Evolutionary conservation across 2,113 vertebrate genomes (phyloP).

Genomic region (Plecturocebus donacophilus): DNA sequence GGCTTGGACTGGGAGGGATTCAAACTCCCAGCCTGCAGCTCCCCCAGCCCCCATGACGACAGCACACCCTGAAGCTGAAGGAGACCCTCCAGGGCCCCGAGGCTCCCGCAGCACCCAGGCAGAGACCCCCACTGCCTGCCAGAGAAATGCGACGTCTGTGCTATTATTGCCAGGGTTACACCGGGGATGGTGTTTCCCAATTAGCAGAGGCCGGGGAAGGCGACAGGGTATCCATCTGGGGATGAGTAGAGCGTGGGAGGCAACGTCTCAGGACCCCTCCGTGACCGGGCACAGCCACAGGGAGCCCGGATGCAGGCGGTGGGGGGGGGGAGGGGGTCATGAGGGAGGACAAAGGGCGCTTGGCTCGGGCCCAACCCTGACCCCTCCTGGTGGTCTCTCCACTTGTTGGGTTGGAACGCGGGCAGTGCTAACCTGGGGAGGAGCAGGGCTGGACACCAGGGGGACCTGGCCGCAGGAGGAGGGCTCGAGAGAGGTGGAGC

Average conservation of each 20-base stretch:
- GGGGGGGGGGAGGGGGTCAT: fast-evolving
- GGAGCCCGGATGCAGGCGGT: neutral
- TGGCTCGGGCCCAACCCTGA: neutral
- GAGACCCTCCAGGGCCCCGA: neutral
- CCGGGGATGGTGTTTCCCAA: neutral
- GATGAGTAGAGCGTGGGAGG: slow-evolving; percentile 30
- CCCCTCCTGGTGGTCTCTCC: neutral
- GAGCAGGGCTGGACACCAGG: neutral
- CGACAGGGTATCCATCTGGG: neutral
- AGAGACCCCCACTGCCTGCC: neutral
- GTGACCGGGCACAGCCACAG: neutral
- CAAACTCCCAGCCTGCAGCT: neutral
- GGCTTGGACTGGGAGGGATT: neutral
- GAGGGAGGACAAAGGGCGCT: neutral
- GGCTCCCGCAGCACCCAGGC: neutral
- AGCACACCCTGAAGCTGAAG: neutral
- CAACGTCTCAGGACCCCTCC: neutral
- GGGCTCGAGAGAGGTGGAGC: too few relatives aligned
- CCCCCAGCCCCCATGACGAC: fast-evolving
- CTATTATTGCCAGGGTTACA: neutral
- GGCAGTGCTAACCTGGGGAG: neutral
- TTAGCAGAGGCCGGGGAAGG: neutral
- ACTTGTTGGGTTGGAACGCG: fast-evolving
- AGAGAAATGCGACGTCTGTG: neutral
- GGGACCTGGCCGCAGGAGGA: neutral